Percentiles rank a stretch among this genome's conserved stretches.
These are phyloP conservation scores for Alethe castanea DNA, from an alignment of 2,113 vertebrate species.

Conservation along the genomic window DNA sequence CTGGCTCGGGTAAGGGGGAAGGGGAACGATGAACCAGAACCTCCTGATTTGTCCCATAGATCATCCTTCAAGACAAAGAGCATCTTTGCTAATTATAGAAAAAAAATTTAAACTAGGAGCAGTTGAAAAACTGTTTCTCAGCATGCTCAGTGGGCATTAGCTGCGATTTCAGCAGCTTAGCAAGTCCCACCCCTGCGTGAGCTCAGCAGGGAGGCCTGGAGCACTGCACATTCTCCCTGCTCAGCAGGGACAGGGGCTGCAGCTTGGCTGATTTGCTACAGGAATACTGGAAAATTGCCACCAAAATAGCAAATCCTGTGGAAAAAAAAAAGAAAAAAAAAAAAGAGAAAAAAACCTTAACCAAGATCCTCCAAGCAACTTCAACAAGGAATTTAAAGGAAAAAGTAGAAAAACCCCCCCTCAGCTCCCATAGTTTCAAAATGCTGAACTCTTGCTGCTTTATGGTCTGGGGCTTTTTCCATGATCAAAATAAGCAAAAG, in stretches of 20 bases:
- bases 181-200: slow-evolving; percentile 38
- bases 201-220: slow-evolving; percentile 14
- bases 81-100: slow-evolving; percentile 48
- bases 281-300: slow-evolving; percentile 57
- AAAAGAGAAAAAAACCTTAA: neutral
- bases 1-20: neutral
- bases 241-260: slow-evolving; percentile 21
- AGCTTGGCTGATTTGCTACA: slow-evolving; percentile 4
- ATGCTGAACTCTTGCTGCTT: neutral
- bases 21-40: neutral
- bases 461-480: neutral
- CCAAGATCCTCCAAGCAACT: neutral
- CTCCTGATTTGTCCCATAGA: neutral
- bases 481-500: neutral
- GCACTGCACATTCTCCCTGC: slow-evolving; percentile 45
- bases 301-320: slow-evolving; percentile 18
- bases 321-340: neutral
- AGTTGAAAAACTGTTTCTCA: slow-evolving; percentile 39
- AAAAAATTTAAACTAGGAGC: neutral
- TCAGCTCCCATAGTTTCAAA: neutral
- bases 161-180: slow-evolving; percentile 51
- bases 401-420: neutral
- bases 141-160: slow-evolving; percentile 30
- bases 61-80: slow-evolving; percentile 19
- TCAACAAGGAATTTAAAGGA: neutral